These are phyloP conservation scores for Scaptomyza graminum DNA, from an alignment of 1,140 invertebrate species.

Conservation along the genomic window DNA sequence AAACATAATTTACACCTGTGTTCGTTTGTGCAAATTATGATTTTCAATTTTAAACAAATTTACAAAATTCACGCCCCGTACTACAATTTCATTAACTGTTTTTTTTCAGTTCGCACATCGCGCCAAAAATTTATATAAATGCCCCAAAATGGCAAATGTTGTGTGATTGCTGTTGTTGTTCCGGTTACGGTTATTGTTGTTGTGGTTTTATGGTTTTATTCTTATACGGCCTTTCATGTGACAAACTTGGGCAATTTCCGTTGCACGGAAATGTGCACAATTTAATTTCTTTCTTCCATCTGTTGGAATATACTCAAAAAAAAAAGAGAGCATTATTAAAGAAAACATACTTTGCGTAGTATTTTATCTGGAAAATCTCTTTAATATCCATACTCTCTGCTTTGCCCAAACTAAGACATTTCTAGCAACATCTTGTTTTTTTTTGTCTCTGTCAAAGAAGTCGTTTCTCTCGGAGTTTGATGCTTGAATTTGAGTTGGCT, in stretches of 20 bases:
- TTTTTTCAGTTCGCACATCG: not conserved
- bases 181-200: conserved; percentile 20
- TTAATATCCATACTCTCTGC: not conserved
- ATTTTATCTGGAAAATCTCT: not conserved
- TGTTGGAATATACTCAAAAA: conserved; percentile 32
- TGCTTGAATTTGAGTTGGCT: conserved; percentile 39
- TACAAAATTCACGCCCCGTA: conserved; percentile 17
- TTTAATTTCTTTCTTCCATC: conserved; percentile 59
- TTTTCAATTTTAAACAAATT: conserved; percentile 62
- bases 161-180: conserved; percentile 8
- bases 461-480: conserved; percentile 21
- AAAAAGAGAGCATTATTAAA: not conserved
- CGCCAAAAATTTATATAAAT: conserved; percentile 12
- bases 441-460: conserved; percentile 42
- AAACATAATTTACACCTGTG: conserved; percentile 74
- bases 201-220: conserved; percentile 54
- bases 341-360: not conserved
- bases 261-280: conserved; percentile 76
- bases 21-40: conserved; percentile 49
- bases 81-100: conserved; percentile 8
- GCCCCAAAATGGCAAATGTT: conserved; percentile 24
- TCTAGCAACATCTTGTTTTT: conserved; percentile 25
- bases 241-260: conserved; percentile 75
- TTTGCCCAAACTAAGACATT: conserved; percentile 30
- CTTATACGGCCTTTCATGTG: conserved; percentile 63